Conservation (phyloP, 2,888 invertebrate genomes). For the Creontiades dilutus region DNA sequence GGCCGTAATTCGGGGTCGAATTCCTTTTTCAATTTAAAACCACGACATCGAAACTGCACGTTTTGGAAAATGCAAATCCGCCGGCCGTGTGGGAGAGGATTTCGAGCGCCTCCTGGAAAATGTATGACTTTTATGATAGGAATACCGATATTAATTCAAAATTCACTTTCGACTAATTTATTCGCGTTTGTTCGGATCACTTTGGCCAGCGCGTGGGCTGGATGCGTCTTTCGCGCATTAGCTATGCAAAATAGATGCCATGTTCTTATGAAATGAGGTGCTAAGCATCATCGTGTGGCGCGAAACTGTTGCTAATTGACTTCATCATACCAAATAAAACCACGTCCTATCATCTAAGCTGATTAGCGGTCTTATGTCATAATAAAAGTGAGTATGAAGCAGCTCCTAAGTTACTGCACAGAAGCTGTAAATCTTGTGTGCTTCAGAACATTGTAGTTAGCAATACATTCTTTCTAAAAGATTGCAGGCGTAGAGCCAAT, state of each 20-base stretch:
- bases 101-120: neutral
- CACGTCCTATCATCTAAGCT: too few relatives aligned
- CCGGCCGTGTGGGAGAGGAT: neutral
- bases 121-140: neutral
- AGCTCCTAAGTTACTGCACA: too few relatives aligned
- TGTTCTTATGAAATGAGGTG: neutral
- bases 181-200: neutral
- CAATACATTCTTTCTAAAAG: too few relatives aligned
- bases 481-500: too few relatives aligned
- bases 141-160: neutral
- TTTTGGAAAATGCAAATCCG: neutral
- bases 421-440: too few relatives aligned
- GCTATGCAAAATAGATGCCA: neutral
- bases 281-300: neutral
- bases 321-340: too few relatives aligned
- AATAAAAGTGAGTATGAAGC: too few relatives aligned
- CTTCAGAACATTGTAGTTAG: too few relatives aligned
- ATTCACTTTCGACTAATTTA: constrained; percentile 24
- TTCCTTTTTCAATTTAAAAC: neutral
- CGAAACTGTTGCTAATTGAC: neutral
- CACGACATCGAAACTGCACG: neutral
- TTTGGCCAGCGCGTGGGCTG: neutral
- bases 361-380: too few relatives aligned
- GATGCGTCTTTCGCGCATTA: neutral
- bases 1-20: neutral